Base-by-base conservation (phyloP, 2,888 invertebrate species). In the Incurvaria masculella region DNA sequence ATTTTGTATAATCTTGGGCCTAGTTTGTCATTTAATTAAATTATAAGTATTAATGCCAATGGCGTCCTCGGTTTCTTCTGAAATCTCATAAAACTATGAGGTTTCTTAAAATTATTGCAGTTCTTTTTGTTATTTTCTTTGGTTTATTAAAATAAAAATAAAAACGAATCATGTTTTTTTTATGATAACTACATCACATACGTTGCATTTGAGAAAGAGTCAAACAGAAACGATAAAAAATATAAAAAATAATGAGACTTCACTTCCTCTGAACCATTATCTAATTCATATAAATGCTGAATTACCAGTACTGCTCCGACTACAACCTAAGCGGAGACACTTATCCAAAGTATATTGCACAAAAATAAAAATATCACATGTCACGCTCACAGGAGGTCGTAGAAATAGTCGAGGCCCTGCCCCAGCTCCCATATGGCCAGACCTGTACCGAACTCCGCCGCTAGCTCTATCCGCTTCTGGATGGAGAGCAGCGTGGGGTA, bases 371-470 rank as follows among this genome's bases (percentile, higher is more conserved):
- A 60, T 74, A 73, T 72, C 68, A 72, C 69, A 67, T 56, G 8
- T 4, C 41, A 8, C 11, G 4, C 33, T 49, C 61, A 78, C 54
- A 78, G 63, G 55, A 78, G 62, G 79, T 97, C 96, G 68, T 94
- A 97, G 69, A 97, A 97, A 67, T 93, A 97, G 69, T 94, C 89
- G 17, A 97, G 75, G 19, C 97, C 97, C 72, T 97, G 97, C 0
- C 97, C 97, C n/a, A 96, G 71, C 65, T 97, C 97, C 97, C 97
- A 97, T 59, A 97, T 87, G 0, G 95, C 89, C 42, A 97, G 79
- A 0, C 96, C 95, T 2, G 88, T 88, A 8, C 91, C 89, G 46
- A 93, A 79, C 62, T 91, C 84, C 49, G 81, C 73, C 0, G 94
- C 93, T 44, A 96, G 72, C 50, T 93, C 85, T 16, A 97, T 72